A percentile compares a stretch with the other conserved stretches of the same genome.
Evolutionary conservation across 2,113 vertebrate species (phyloP).

Genomic region (Dipodomys spectabilis): DNA sequence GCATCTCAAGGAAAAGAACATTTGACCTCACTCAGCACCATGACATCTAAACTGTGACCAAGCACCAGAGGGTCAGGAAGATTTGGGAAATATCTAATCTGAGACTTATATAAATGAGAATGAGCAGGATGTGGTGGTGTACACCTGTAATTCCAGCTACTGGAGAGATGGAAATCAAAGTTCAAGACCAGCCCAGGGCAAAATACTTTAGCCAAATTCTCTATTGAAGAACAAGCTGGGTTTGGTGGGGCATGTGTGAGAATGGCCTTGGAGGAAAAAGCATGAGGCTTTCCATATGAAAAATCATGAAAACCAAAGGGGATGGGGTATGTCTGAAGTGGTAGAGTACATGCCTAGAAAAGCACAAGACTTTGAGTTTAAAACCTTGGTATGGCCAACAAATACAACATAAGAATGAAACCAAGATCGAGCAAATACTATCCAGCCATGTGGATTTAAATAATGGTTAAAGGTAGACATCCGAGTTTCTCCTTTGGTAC

Average conservation of each 20-base stretch:
- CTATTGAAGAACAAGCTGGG: no score
- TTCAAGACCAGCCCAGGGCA: background rate
- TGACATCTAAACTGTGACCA: background rate
- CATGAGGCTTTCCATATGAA: no score
- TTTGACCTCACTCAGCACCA: background rate
- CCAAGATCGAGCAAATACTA: background rate
- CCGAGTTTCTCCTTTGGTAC: background rate
- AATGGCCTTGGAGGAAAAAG: no score
- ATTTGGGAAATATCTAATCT: background rate
- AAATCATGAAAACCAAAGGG: background rate
- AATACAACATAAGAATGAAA: background rate
- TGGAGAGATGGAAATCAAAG: no score
- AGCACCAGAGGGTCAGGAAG: background rate
- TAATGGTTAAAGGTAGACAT: background rate
- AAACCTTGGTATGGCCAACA: background rate
- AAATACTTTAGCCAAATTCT: background rate
- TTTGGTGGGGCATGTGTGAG: no score
- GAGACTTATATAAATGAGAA: background rate
- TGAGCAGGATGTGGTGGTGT: background rate
- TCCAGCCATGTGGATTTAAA: background rate
- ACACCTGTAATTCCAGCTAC: no score
- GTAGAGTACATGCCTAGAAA: background rate
- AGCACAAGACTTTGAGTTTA: background rate
- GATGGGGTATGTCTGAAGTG: background rate
- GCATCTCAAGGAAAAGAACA: background rate